These are phyloP conservation scores for Nomada hirtipes DNA, from an alignment of 2,888 invertebrate species.

Conservation along the genomic window DNA sequence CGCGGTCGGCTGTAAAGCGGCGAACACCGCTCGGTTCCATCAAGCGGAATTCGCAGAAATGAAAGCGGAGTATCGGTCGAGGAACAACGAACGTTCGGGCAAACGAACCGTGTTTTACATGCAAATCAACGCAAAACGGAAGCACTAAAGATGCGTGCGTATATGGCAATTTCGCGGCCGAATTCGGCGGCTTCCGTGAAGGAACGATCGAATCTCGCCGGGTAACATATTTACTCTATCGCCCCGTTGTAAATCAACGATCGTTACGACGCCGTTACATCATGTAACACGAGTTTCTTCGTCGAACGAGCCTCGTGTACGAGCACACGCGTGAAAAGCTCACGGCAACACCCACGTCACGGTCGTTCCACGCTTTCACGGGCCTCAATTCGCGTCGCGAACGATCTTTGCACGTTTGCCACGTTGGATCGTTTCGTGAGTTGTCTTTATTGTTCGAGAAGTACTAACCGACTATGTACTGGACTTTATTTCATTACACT, in stretches of 20 bases:
- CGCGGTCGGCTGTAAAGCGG: neutral
- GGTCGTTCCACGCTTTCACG: slow-evolving; percentile 60
- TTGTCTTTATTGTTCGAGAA: slow-evolving; percentile 56
- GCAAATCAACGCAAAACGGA: slow-evolving; percentile 30
- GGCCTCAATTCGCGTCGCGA: slow-evolving; percentile 64
- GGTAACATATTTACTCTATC: slow-evolving; percentile 33
- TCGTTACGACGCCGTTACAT: slow-evolving; percentile 74
- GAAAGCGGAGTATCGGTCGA: neutral
- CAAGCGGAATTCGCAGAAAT: neutral
- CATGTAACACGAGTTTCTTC: slow-evolving; percentile 60
- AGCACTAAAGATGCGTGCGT: slow-evolving; percentile 21
- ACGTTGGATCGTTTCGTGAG: slow-evolving; percentile 47
- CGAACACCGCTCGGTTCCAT: neutral
- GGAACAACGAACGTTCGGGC: neutral
- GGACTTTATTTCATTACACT: slow-evolving; percentile 2
- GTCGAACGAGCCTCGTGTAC: slow-evolving; percentile 31
- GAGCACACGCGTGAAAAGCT: slow-evolving; percentile 41
- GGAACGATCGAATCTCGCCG: slow-evolving; percentile 16
- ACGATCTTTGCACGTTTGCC: slow-evolving; percentile 71
- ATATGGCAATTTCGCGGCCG: slow-evolving; percentile 13
- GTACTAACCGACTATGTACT: neutral
- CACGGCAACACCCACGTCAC: slow-evolving; percentile 72
- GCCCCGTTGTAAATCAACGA: slow-evolving; percentile 69
- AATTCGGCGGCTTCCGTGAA: slow-evolving; percentile 28
- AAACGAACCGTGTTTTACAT: neutral